Percentiles rank a stretch among this genome's conserved stretches.
These are phyloP conservation scores for Mobula hypostoma DNA, from an alignment of 2,113 vertebrate species.

Conservation along the genomic window DNA sequence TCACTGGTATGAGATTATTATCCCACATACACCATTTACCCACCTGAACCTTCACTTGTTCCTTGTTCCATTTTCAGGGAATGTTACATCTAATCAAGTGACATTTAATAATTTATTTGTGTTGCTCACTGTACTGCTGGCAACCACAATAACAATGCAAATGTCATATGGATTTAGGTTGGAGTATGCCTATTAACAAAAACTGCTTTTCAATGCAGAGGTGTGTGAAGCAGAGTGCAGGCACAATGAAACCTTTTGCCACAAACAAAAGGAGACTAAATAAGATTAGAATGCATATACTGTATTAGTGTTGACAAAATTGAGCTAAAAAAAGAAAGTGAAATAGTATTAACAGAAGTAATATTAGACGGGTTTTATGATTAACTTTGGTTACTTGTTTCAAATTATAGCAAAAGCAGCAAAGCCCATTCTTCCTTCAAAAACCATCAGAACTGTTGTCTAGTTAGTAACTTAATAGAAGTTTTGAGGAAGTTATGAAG, in stretches of 20 bases:
- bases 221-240: not conserved
- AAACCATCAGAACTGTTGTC: not conserved
- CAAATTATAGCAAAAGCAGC: not conserved
- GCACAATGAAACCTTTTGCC: not conserved
- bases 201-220: not conserved
- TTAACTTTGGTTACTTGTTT: not conserved
- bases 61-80: not conserved
- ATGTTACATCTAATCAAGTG: not conserved
- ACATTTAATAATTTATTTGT: not conserved
- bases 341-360: not conserved
- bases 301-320: not conserved
- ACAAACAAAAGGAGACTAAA: not conserved
- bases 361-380: not conserved
- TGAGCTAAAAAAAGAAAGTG: not conserved
- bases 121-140: not conserved
- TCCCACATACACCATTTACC: too few species aligned
- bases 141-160: not conserved
- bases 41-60: not conserved
- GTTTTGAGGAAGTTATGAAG: not conserved
- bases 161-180: not conserved
- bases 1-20: conserved; percentile 9
- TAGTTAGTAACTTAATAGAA: not conserved
- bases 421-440: not conserved
- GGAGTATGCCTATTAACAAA: not conserved
- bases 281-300: not conserved